Percentiles rank a stretch among this genome's conserved stretches.
These are phyloP conservation scores for Tetragonula carbonaria DNA, from an alignment of 2,888 invertebrate species.

Conservation along the genomic window DNA sequence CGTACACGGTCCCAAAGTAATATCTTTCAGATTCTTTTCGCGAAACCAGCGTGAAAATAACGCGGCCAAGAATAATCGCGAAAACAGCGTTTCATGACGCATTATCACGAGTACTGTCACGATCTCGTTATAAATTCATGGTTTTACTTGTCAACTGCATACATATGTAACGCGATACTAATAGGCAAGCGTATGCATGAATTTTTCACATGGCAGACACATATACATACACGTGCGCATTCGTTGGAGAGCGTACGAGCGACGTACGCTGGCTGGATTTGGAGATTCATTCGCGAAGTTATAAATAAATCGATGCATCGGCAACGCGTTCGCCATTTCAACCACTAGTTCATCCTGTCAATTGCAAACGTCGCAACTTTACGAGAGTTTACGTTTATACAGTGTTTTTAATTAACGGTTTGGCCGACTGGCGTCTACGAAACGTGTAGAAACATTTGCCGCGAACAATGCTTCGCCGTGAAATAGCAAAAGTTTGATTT, in stretches of 20 bases:
- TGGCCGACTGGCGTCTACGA: not conserved
- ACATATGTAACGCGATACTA: not conserved
- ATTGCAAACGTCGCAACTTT: not conserved
- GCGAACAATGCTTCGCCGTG: not conserved
- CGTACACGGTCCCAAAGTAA: not conserved
- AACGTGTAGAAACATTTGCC: constrained; percentile 11
- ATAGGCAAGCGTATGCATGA: constrained; percentile 4
- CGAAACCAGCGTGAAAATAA: not conserved
- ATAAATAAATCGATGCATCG: not conserved
- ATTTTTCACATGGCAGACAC: not conserved
- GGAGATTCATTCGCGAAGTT: constrained; percentile 2
- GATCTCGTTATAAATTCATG: constrained; percentile 44
- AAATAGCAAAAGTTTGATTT: constrained; percentile 6
- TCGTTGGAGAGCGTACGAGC: not conserved
- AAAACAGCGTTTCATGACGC: not conserved
- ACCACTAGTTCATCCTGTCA: not conserved
- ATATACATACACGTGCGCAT: not conserved
- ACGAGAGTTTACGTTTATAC: not conserved
- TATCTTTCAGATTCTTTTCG: not conserved
- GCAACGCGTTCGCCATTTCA: not conserved
- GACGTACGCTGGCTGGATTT: not conserved
- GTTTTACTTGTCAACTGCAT: not conserved
- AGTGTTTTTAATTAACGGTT: constrained; percentile 14
- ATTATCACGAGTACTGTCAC: constrained; percentile 10
- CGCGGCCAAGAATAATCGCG: constrained; percentile 6